Evolutionary conservation across 2,888 invertebrate species (phyloP).

Genomic region (Drosophila testacea): DNA sequence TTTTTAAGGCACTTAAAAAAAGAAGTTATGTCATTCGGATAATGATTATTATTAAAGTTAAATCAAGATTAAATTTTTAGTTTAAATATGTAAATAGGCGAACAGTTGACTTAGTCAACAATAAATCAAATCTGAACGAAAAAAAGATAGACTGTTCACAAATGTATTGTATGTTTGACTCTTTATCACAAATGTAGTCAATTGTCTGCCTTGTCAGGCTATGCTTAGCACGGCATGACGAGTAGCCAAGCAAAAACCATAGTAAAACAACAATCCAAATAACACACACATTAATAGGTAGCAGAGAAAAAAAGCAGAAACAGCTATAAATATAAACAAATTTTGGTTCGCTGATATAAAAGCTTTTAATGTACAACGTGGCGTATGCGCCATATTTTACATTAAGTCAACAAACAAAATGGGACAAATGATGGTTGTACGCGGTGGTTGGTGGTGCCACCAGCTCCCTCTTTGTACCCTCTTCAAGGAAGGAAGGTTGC

Average conservation of each 20-base stretch:
- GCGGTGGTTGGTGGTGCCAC: background rate
- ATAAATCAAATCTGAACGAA: slow-evolving; percentile 14
- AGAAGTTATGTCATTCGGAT: too few relatives aligned
- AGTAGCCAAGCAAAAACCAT: slow-evolving; percentile 17
- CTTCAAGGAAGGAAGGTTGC: background rate
- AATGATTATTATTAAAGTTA: too few relatives aligned
- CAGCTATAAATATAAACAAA: slow-evolving; percentile 61
- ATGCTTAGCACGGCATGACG: slow-evolving; percentile 34
- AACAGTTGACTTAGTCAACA: background rate
- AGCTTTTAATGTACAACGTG: slow-evolving; percentile 74
- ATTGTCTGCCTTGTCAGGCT: slow-evolving; percentile 41
- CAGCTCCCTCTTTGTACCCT: background rate
- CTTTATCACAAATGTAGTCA: slow-evolving; percentile 36
- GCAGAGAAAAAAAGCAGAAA: slow-evolving; percentile 22
- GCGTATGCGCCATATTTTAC: slow-evolving; percentile 76
- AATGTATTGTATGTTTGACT: slow-evolving; percentile 13
- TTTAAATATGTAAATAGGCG: background rate
- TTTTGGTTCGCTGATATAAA: slow-evolving; percentile 65
- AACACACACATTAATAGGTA: slow-evolving; percentile 2
- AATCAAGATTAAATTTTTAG: too few relatives aligned
- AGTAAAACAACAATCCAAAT: slow-evolving; percentile 27
- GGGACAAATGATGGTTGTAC: slow-evolving; percentile 38
- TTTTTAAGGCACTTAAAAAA: too few relatives aligned
- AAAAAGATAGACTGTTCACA: slow-evolving; percentile 5
- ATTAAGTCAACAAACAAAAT: slow-evolving; percentile 76